Conservation (phyloP, 2,797 vertebrate species). For the Avahi laniger region DNA sequence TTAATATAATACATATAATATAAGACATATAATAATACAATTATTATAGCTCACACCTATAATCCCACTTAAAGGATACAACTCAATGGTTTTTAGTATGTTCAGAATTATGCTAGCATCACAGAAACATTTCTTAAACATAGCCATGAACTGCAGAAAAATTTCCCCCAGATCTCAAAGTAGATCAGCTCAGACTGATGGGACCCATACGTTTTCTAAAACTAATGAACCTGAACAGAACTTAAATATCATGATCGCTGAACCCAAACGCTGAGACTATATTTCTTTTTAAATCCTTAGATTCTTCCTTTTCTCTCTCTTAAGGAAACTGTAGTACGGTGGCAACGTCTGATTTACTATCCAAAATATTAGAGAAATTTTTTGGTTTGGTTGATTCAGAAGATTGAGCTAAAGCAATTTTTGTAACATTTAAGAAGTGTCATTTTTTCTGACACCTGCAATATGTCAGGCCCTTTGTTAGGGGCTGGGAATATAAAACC, state of each 20-base stretch:
- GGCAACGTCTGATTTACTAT: background rate
- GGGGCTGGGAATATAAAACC: background rate
- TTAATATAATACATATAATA: background rate
- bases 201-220: background rate
- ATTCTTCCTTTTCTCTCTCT: background rate
- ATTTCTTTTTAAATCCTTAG: background rate
- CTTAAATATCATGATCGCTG: background rate
- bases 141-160: background rate
- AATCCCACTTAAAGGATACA: background rate
- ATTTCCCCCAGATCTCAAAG: background rate
- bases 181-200: background rate
- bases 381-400: slow-evolving; percentile 14
- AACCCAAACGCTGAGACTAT: background rate
- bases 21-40: background rate
- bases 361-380: background rate
- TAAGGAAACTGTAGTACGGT: background rate
- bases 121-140: background rate
- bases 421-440: background rate
- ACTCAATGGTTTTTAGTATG: background rate
- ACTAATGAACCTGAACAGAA: background rate
- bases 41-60: background rate
- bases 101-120: background rate
- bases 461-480: background rate
- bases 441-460: slow-evolving; percentile 5
- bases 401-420: background rate